Conservation (phyloP, 2,888 invertebrate species). For the Cheilosia vernalis region DNA sequence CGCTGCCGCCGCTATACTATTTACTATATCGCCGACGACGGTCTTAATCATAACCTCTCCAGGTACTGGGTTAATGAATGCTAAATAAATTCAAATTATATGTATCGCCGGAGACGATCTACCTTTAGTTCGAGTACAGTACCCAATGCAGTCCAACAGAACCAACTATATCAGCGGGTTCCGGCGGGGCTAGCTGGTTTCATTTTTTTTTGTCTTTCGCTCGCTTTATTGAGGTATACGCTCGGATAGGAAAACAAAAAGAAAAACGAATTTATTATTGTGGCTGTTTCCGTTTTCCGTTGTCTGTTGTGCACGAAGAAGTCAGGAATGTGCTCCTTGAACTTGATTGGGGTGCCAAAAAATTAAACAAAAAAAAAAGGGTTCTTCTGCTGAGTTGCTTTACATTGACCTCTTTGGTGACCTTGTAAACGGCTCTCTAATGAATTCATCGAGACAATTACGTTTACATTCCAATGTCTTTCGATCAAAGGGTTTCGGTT, state of each 20-base stretch:
- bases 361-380: conserved; percentile 36
- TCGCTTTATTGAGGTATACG: conserved; percentile 31
- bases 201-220: conserved; percentile 1
- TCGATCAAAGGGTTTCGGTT: conserved; percentile 49
- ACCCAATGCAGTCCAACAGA: conserved; percentile 57
- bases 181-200: conserved; percentile 5
- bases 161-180: conserved; percentile 55
- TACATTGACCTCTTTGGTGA: conserved; percentile 62
- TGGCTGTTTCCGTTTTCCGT: conserved; percentile 72
- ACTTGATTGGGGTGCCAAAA: conserved; percentile 73
- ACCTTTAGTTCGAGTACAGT: conserved; percentile 75
- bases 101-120: conserved; percentile 82
- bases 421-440: conserved; percentile 57
- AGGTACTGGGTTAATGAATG: conserved; percentile 83
- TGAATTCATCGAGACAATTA: conserved; percentile 65
- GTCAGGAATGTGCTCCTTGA: conserved; percentile 64
- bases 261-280: conserved; percentile 69
- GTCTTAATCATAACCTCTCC: conserved; percentile 74
- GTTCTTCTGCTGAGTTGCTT: conserved; percentile 38
- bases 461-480: conserved; percentile 58
- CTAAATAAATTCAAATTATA: conserved; percentile 83
- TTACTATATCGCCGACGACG: conserved; percentile 33
- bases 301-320: conserved; percentile 46
- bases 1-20: conserved; percentile 54
- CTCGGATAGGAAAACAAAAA: conserved; percentile 36